These are phyloP conservation scores for silkworm (Bombyx mori) DNA, from an alignment of 1,140 invertebrate species.

Conservation along the genomic window DNA sequence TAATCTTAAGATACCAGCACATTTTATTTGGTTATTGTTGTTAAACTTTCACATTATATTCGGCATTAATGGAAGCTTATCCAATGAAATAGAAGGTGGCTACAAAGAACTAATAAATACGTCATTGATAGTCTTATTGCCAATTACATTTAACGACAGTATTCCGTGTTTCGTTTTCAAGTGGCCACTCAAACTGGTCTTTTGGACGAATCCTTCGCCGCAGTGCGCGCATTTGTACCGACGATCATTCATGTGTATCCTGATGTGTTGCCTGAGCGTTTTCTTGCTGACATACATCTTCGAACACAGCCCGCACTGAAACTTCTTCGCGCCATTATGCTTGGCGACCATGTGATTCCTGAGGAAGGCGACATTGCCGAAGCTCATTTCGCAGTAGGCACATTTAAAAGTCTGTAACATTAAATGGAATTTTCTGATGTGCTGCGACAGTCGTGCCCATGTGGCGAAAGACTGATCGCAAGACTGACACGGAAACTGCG, in stretches of 20 bases:
- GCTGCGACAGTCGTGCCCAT: slow-evolving; percentile 32
- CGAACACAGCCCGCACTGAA: slow-evolving; percentile 43
- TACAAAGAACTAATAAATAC: too few relatives aligned
- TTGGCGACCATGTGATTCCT: slow-evolving; percentile 28
- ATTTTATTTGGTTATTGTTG: too few relatives aligned
- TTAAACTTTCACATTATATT: too few relatives aligned
- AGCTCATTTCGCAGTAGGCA: slow-evolving; percentile 37
- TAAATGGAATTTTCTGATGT: slow-evolving; percentile 34
- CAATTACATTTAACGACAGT: background rate
- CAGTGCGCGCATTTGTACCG: slow-evolving; percentile 54
- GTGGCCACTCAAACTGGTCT: slow-evolving; percentile 32
- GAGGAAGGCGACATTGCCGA: slow-evolving; percentile 25
- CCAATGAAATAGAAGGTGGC: too few relatives aligned
- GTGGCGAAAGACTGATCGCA: slow-evolving; percentile 10
- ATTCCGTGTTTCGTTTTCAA: slow-evolving; percentile 20
- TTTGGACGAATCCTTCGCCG: slow-evolving; percentile 16
- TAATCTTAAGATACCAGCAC: too few relatives aligned
- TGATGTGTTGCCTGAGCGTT: slow-evolving; percentile 62
- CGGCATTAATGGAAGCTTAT: too few relatives aligned
- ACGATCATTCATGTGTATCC: slow-evolving; percentile 70
- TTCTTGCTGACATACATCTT: slow-evolving; percentile 61
- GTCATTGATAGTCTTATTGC: too few relatives aligned
- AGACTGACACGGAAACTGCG: slow-evolving; percentile 10
- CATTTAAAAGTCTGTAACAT: slow-evolving; percentile 40
- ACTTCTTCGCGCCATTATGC: slow-evolving; percentile 27